Conservation (phyloP, 2,797 vertebrate genomes). For the Crax fasciolata region DNA sequence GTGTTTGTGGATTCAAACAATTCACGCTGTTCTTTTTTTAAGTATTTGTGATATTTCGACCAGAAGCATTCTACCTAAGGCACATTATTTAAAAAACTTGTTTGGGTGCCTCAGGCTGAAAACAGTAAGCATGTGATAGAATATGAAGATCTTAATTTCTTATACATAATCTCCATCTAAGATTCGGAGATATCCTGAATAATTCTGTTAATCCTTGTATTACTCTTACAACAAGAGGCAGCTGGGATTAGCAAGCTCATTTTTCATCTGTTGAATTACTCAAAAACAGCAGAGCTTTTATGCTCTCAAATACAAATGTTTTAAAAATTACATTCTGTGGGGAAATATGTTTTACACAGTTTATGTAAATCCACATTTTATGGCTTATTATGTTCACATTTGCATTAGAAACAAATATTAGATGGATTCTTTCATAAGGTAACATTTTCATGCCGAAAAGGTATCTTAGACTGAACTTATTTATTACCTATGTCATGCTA, state of each 20-base stretch:
- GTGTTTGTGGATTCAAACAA: background rate
- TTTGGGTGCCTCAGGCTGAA: background rate
- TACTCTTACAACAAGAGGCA: background rate
- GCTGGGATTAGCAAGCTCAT: background rate
- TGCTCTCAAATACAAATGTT: background rate
- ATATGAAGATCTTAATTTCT: background rate
- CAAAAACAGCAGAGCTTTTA: background rate
- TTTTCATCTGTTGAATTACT: background rate
- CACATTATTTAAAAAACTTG: rapidly evolving
- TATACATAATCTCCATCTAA: background rate
- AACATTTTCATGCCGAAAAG: background rate
- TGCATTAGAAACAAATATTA: background rate
- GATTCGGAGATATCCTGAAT: background rate
- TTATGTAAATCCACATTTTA: background rate
- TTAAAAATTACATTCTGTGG: background rate
- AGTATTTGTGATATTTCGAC: background rate
- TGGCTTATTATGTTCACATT: background rate
- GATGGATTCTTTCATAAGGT: background rate
- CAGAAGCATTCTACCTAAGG: background rate
- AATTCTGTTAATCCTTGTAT: background rate
- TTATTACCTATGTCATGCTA: background rate
- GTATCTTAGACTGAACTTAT: background rate
- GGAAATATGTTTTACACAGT: background rate
- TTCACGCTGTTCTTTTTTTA: background rate
- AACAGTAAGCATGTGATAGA: background rate